Base-by-base conservation (phyloP, 2,113 vertebrate genomes). In the Peromyscus californicus region DNA sequence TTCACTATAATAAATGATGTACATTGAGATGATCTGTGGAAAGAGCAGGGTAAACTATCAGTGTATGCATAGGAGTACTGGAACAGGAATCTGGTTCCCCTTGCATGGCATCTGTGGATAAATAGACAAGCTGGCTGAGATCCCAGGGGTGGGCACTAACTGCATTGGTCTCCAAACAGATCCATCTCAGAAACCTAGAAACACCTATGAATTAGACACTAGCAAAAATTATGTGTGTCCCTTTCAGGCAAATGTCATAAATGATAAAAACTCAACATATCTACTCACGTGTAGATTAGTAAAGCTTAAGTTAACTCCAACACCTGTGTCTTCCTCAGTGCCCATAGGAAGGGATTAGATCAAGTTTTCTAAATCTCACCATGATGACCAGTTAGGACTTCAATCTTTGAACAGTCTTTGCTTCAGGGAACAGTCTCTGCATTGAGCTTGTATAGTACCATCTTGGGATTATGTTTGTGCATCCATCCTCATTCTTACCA, bases 281-380 rank as follows among this genome's bases (percentile, higher is more conserved):
- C 51, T 82, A 51, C 31, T 93, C 63, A 5, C 1, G 6, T 75
- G 54, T 45, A 5, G 16, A 48, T 10, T 67, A 86, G 22, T 2
- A 67, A 45, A 67, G 12, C 17, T 22, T 12, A 29, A 48, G 84
- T 9, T 70, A 17, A 26, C 11, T 26, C 79, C 16, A 48, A 90
- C 4, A n/a, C 31, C 0, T 29, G 31, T 7, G 5, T 1, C 11
- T 88, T 93, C 69, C 63, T 93, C 21, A 82, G 26, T 54, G 5
- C 1, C 45, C 7, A 7, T 39, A 51, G 10, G 6, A 4, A 45
- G 33, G 8, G 59, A 7, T 45, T 72, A 69, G 89, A 45, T 33
- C 29, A 45, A 22, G 0, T 0, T 24, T 80, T 51, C 69, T 13
- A 2, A 59, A 2, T 3, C 5, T 75, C 4, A 22, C 1, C 0